Conservation (phyloP, 2,113 vertebrate species). For the Oncorhynchus clarkii region DNA sequence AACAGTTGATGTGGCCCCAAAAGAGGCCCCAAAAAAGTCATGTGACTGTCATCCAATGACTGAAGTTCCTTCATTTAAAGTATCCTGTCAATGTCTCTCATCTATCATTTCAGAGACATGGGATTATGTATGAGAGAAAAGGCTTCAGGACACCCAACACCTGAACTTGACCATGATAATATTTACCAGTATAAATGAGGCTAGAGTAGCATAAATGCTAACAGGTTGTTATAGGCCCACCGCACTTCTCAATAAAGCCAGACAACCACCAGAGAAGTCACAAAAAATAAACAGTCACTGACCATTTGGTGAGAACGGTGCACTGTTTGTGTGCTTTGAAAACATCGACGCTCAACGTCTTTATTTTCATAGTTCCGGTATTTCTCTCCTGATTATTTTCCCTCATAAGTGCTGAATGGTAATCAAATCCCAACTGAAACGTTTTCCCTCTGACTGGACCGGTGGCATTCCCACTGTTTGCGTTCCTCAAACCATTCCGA, state of each 20-base stretch:
- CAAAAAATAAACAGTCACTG: slow-evolving; percentile 54
- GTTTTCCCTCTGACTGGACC: slow-evolving; percentile 57
- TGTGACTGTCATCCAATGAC: too few relatives aligned
- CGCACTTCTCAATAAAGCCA: slow-evolving; percentile 37
- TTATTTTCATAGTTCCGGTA: slow-evolving; percentile 66
- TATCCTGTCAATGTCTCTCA: background rate
- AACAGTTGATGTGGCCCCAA: background rate
- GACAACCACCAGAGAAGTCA: slow-evolving; percentile 28
- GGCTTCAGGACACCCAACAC: slow-evolving; percentile 34
- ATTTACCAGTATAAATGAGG: slow-evolving; percentile 50
- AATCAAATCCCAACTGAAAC: slow-evolving; percentile 70
- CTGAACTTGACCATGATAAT: slow-evolving; percentile 48
- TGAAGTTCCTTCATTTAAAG: too few relatives aligned
- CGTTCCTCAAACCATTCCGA: slow-evolving; percentile 40
- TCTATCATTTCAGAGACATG: background rate
- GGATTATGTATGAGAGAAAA: background rate
- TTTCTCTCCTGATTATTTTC: slow-evolving; percentile 64
- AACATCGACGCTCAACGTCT: slow-evolving; percentile 60
- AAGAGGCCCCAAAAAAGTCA: background rate
- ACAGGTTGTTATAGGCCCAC: slow-evolving; percentile 49
- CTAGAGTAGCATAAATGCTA: slow-evolving; percentile 37
- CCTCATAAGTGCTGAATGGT: slow-evolving; percentile 60
- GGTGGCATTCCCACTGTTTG: slow-evolving; percentile 45
- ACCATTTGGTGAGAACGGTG: slow-evolving; percentile 39
- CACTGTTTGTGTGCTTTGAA: slow-evolving; percentile 60